Base-by-base conservation (phyloP, 2,888 invertebrate species). In the Pheosia gnoma region DNA sequence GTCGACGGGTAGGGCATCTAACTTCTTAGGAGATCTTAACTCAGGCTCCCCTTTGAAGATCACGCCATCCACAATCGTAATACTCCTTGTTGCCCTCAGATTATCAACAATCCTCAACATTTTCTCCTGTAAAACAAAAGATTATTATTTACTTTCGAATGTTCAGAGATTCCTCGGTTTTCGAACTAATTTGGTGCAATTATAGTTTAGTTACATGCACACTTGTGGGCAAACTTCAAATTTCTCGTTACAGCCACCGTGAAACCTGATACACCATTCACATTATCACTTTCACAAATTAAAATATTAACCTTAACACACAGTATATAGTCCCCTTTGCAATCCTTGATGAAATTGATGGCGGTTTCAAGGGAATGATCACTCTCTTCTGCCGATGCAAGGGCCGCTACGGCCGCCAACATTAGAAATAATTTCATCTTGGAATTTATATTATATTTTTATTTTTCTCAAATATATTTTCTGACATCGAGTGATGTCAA, bases 1-100 rank as follows among this genome's bases (percentile, higher is more conserved):
- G 79, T 97, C 97, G n/a, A 95, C 94, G 11, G 97, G 96, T 59
- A 97, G 88, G 61, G 95, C 91, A 69, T 96, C 95, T 38, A 95
- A 94, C 75, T 95, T 95, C 77, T 96, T 93, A 83, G 79, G 94
- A 89, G 80, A 91, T 74, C 82, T 88, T 72, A 81, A 72, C 41
- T 90, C 92, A 4, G 80, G 94, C 79, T 87, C 95, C 75, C 91
- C 95, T 84, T 94, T 95, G 79, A 94, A 87, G 61, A 92, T 90
- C 59, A 96, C 93, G 47, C 96, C 96, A 68, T 95, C 96, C 38
- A 94, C 95, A 51, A 96, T 88, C 61, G 94, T 94, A 63, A 96
- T 91, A 74, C 85, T 90, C 57, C 88, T 80, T 0, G 91, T 75
- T 37, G 88, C 80, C 63, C 91, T 86, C 38, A 93, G 75, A 75